phyloP scores from a whole-genome alignment of 1,140 invertebrate species.

The Neuroterus valhalla region DNA sequence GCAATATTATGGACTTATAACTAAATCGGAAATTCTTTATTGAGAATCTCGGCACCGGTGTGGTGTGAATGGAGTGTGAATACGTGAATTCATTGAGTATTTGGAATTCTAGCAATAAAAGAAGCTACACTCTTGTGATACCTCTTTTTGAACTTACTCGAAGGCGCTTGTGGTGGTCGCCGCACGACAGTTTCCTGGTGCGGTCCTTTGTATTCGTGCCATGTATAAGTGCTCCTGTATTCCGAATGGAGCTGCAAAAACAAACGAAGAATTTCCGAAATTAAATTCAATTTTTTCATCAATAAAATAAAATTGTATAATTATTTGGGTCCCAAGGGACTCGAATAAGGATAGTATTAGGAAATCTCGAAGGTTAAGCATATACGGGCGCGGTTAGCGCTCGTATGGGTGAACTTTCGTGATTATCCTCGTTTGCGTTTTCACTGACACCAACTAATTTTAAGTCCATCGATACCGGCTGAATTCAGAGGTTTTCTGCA shows the following conservation, averaged over 20 bases:
- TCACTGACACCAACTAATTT: no score
- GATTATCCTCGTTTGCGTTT: no score
- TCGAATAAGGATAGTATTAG: not conserved
- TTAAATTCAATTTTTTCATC: no score
- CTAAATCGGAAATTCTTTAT: no score
- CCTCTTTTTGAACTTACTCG: slow-evolving; percentile 69
- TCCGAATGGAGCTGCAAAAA: slow-evolving; percentile 90
- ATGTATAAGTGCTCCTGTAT: slow-evolving; percentile 93
- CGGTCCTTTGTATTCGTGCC: slow-evolving; percentile 90
- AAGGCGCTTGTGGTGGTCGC: slow-evolving; percentile 78
- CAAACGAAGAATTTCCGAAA: slow-evolving; percentile 50
- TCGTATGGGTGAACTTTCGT: no score
- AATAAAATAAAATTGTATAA: not conserved
- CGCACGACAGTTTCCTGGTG: slow-evolving; percentile 79
- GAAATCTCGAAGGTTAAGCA: not conserved
- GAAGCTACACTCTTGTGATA: slow-evolving; percentile 2
- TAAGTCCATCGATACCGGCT: no score
- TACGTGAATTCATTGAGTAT: slow-evolving; percentile 7
- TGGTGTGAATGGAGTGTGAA: slow-evolving; percentile 14
- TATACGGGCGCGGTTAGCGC: no score
- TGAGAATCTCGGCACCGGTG: not conserved
- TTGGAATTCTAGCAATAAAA: slow-evolving; percentile 4
- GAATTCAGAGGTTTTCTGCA: no score
- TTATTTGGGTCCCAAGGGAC: no score
- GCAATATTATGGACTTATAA: no score